These are phyloP conservation scores for Doris montereyensis DNA, from an alignment of 2,888 invertebrate genomes.

Conservation along the genomic window DNA sequence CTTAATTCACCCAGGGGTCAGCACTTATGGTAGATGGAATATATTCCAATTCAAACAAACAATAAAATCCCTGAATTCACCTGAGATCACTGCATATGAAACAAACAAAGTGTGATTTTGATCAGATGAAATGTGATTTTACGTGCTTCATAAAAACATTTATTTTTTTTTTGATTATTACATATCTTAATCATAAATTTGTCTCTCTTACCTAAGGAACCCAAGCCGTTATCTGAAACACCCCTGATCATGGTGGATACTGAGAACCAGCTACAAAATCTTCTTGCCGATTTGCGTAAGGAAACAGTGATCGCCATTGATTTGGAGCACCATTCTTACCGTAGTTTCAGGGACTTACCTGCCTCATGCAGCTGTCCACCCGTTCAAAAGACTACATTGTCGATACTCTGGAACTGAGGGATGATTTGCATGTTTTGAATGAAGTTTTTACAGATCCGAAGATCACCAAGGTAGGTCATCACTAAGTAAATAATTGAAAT, in stretches of 20 bases:
- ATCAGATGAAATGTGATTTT: too few species aligned
- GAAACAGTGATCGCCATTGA: conserved; percentile 90
- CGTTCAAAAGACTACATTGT: conserved; percentile 86
- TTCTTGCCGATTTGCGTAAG: conserved; percentile 80
- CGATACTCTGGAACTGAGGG: conserved; percentile 88
- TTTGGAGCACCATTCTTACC: conserved; percentile 90
- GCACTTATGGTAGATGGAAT: too few species aligned
- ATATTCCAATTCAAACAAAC: too few species aligned
- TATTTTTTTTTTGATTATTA: too few species aligned
- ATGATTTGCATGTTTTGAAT: conserved; percentile 87
- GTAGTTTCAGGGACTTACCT: conserved; percentile 95
- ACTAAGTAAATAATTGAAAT: too few species aligned
- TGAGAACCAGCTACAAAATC: conserved; percentile 77
- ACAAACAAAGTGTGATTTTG: too few species aligned
- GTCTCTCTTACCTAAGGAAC: too few species aligned
- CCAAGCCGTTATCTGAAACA: conserved; percentile 78
- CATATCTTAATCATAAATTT: too few species aligned
- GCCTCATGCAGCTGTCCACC: conserved; percentile 94
- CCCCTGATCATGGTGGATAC: conserved; percentile 81
- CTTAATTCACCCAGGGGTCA: too few species aligned
- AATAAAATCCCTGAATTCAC: too few species aligned
- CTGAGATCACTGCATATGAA: too few species aligned
- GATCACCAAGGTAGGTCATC: conserved; percentile 84
- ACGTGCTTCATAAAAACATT: too few species aligned
- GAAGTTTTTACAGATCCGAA: conserved; percentile 90